phyloP scores from a whole-genome alignment of 2,888 invertebrate species.

The Drosophila kanekoi region DNA sequence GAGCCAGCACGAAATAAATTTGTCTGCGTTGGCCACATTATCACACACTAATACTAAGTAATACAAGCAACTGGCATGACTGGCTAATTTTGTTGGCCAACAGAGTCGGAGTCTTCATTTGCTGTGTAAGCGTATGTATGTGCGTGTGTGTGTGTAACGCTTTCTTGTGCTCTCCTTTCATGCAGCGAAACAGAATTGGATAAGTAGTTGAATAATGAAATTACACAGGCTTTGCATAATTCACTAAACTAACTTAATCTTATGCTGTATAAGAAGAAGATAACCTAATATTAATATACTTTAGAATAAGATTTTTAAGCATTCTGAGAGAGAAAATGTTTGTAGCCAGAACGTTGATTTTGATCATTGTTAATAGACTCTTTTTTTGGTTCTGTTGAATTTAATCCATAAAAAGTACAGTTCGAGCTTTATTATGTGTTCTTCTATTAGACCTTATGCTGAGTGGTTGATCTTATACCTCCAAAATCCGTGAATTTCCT shows the following conservation, averaged over 20 bases:
- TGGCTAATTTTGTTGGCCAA: slow-evolving; percentile 44
- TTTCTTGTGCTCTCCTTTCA: slow-evolving; percentile 19
- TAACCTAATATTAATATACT: no score
- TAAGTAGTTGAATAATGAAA: slow-evolving; percentile 22
- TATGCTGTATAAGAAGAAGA: no score
- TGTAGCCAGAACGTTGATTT: no score
- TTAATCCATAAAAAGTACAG: no score
- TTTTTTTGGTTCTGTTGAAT: no score
- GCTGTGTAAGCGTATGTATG: background rate
- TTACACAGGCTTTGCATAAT: slow-evolving; percentile 29
- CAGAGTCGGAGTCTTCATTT: slow-evolving; percentile 19
- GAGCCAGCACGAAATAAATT: slow-evolving; percentile 25
- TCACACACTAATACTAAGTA: slow-evolving; percentile 27
- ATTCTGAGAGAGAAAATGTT: no score
- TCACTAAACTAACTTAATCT: background rate
- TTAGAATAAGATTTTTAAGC: no score
- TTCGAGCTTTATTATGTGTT: no score
- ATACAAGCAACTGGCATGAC: slow-evolving; percentile 28
- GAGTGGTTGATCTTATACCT: no score
- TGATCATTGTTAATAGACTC: no score
- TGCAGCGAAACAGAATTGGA: slow-evolving; percentile 27
- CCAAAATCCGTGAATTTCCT: no score
- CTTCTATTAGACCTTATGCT: no score
- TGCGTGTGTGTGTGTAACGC: slow-evolving; percentile 11
- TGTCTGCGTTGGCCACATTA: slow-evolving; percentile 36